These are phyloP conservation scores for Caenorhabditis becei DNA, from an alignment of 2,888 invertebrate species.

Conservation along the genomic window DNA sequence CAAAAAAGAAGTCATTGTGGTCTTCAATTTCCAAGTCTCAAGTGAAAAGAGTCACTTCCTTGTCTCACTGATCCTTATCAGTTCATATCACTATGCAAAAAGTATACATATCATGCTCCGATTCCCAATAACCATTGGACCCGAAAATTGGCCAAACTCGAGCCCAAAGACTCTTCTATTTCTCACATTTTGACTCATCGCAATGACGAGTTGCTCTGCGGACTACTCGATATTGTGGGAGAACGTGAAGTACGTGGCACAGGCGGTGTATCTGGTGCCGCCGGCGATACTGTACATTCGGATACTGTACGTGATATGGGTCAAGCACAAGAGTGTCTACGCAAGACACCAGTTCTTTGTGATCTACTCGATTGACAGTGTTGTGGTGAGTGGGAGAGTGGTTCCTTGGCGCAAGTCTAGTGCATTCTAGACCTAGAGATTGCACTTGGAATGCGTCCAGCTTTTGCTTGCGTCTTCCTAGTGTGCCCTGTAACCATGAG, in stretches of 20 bases:
- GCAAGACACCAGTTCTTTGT: constrained; percentile 43
- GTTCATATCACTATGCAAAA: too few species aligned
- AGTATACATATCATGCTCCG: background rate
- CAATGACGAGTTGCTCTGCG: background rate
- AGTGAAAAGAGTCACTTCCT: background rate
- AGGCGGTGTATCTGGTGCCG: constrained; percentile 30
- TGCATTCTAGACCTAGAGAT: too few species aligned
- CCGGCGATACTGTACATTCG: constrained; percentile 22
- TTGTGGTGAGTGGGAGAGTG: constrained; percentile 20
- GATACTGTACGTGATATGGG: constrained; percentile 45
- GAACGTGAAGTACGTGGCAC: constrained; percentile 25
- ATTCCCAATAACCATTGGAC: background rate
- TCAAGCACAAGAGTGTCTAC: constrained; percentile 28
- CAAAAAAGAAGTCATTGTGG: background rate
- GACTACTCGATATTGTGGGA: constrained; percentile 7
- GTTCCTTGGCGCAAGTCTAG: too few species aligned
- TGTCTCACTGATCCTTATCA: background rate
- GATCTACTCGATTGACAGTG: constrained; percentile 42
- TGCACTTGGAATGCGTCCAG: too few species aligned
- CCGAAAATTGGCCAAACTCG: constrained; percentile 5
- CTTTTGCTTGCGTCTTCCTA: too few species aligned
- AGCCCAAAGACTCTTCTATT: background rate
- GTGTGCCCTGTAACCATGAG: too few species aligned
- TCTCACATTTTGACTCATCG: background rate
- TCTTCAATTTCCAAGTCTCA: background rate